Conservation (phyloP, 2,797 vertebrate genomes). For the Eleutherodactylus coqui region DNA sequence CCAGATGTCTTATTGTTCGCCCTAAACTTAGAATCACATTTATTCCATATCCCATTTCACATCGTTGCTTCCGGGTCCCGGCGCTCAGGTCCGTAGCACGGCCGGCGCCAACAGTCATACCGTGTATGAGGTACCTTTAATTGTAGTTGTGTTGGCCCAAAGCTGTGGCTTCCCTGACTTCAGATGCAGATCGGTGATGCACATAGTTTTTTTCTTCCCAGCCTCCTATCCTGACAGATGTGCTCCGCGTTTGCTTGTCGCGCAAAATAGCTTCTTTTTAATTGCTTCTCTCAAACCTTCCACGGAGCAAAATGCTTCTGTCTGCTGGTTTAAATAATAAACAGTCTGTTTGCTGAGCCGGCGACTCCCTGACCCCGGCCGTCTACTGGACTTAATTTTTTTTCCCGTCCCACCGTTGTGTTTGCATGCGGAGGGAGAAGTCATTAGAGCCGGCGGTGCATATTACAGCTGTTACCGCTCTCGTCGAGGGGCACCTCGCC, state of each 20-base stretch:
- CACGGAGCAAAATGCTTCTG: conserved; percentile 4
- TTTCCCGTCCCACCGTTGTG: neutral
- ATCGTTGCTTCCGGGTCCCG: too few relatives aligned
- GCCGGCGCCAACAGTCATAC: too few relatives aligned
- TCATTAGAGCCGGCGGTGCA: conserved; percentile 35
- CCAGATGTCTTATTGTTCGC: too few relatives aligned
- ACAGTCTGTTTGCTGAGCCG: conserved; percentile 32
- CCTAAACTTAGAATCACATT: too few relatives aligned
- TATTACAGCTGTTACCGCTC: conserved; percentile 33
- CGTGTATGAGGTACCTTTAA: too few relatives aligned
- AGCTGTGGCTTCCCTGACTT: too few relatives aligned
- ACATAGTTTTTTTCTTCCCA: neutral
- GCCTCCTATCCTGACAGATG: neutral
- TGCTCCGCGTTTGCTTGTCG: conserved; percentile 17
- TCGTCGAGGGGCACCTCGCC: neutral
- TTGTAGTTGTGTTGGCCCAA: too few relatives aligned
- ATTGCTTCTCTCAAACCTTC: conserved; percentile 17
- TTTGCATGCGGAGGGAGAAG: conserved; percentile 34
- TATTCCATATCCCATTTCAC: too few relatives aligned
- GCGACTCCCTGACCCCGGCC: conserved; percentile 28
- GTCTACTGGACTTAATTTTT: conserved; percentile 41
- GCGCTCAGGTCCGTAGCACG: too few relatives aligned
- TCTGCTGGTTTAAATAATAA: conserved; percentile 47
- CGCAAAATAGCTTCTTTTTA: neutral
- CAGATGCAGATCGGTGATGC: too few relatives aligned